Base-by-base conservation (phyloP, 2,888 invertebrate species). In the Spicauda simplicius region DNA sequence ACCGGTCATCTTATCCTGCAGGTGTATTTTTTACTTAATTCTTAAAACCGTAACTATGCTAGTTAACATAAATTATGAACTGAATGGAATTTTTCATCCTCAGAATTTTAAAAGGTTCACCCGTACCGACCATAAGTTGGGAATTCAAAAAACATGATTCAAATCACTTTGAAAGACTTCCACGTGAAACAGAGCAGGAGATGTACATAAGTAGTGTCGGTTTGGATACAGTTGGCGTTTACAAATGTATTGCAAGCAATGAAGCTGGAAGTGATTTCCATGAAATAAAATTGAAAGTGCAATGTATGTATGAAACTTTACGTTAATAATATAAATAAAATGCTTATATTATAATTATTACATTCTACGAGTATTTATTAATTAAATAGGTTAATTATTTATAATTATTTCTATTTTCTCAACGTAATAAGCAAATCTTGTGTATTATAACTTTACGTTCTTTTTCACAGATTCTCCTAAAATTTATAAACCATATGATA, bases 181-280 rank as follows among this genome's bases (percentile, higher is more conserved):
- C n/a, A n/a, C 45, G 14, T 14, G n/a, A 45, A 45, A 45, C 45
- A 45, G 1, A 45, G 1, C 45, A 45, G n/a, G 45, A 45, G 45
- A 14, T 45, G 14, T 11, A 45, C 5, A 14, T 45, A 12, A 3
- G 10, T 0, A 64, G 70, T 12, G 73, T 77, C 2, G 62, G 64
- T 6, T 10, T 25, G 8, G 60, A 72, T 0, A 45, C 77, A 37
- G 66, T 71, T 7, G 84, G 84, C 0, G 66, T 60, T 0, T 57
- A 57, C 41, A 57, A 57, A 45, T 57, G 57, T 57, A 10, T 14
- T 8, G 55, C 55, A 11, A 33, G 16, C 0, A 55, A 55, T n/a
- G 1, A 2, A 55, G 16, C n/a, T 10, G 55, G 55, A 16, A 2
- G 30, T 0, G 55, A 55, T 10, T 30, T 16, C 33, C 55, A 55